phyloP scores from a whole-genome alignment of 2,888 invertebrate species.

The Gerosis bhagava region DNA sequence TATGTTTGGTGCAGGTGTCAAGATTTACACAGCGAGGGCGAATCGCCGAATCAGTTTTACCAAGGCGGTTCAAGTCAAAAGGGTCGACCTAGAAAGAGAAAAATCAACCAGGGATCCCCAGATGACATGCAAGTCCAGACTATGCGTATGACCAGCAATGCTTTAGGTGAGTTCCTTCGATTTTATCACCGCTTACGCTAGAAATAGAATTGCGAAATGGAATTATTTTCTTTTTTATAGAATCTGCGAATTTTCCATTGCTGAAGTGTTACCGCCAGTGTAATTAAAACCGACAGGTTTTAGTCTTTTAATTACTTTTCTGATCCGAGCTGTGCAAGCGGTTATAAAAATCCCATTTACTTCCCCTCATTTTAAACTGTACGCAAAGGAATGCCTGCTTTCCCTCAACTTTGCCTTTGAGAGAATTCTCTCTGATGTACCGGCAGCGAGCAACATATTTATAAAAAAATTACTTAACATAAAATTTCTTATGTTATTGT shows the following conservation, averaged over 20 bases:
- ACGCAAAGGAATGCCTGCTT: conserved; percentile 27
- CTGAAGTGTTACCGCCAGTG: conserved; percentile 27
- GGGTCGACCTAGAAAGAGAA: conserved; percentile 91
- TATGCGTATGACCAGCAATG: conserved; percentile 87
- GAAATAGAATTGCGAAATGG: conserved; percentile 11
- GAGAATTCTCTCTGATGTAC: conserved; percentile 30
- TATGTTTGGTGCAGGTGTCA: too few species aligned
- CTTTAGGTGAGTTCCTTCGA: conserved; percentile 87
- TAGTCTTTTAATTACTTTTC: conserved; percentile 36
- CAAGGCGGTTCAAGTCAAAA: conserved; percentile 86
- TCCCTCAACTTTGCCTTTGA: conserved; percentile 31
- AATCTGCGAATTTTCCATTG: conserved; percentile 43
- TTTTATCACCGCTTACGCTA: conserved; percentile 9
- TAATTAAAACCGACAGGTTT: conserved; percentile 38
- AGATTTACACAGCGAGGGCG: conserved; percentile 75
- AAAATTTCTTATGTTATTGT: conserved; percentile 13
- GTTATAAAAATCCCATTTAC: conserved; percentile 35
- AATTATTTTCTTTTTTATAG: conserved; percentile 14
- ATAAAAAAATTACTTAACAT: too few species aligned
- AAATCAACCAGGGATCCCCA: conserved; percentile 81
- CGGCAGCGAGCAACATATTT: conserved; percentile 16
- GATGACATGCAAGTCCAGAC: conserved; percentile 85
- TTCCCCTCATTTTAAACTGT: conserved; percentile 29
- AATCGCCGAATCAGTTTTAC: conserved; percentile 85
- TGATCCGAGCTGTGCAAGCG: conserved; percentile 32